Conservation (phyloP, 2,113 vertebrate species). For the Cyphomyrus plagiostoma region DNA sequence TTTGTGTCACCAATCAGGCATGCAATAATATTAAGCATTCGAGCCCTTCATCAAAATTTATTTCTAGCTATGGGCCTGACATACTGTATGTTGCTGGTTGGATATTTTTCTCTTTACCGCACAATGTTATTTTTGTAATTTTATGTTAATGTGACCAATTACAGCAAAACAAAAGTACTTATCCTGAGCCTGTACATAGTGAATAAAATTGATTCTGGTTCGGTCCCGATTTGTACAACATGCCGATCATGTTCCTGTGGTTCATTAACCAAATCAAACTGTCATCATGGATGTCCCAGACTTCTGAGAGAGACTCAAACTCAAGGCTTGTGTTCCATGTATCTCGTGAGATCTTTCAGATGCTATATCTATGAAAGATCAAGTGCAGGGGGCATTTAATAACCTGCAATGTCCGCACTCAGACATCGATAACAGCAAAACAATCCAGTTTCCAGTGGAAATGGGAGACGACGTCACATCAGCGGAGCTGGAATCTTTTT, state of each 20-base stretch:
- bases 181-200: not conserved
- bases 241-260: not conserved
- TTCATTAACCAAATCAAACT: not conserved
- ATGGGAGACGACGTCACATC: not conserved
- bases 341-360: not conserved
- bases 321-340: not conserved
- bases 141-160: not conserved
- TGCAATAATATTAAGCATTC: not conserved
- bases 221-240: not conserved
- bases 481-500: not conserved
- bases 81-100: not conserved
- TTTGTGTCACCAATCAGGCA: not conserved
- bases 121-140: not conserved
- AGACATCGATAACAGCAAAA: not conserved
- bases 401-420: not conserved
- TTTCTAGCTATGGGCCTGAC: not conserved
- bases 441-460: not conserved
- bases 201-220: not conserved
- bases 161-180: not conserved
- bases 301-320: not conserved
- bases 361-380: not conserved
- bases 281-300: not conserved
- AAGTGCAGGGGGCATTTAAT: conserved; percentile 1
- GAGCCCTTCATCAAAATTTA: not conserved
- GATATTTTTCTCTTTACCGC: not conserved